Base-by-base conservation (phyloP, 1,140 invertebrate species). In the Neuroterus valhalla region DNA sequence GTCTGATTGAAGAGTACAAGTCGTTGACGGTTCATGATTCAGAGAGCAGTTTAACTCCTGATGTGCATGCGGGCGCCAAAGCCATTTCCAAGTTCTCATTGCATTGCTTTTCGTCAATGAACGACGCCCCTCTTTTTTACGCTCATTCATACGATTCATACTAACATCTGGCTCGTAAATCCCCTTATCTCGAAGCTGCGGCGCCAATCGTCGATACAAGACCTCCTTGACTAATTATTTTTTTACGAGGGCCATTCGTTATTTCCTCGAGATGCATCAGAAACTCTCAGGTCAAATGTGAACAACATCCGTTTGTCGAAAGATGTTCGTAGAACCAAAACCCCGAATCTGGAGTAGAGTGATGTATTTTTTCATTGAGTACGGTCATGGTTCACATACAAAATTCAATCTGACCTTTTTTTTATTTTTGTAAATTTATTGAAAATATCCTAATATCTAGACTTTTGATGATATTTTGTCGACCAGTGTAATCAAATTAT, bases 51-150 rank as follows among this genome's bases (percentile, higher is more conserved):
- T 71, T 71, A 50, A 55, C 44, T 68, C 71, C 70, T 72, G 8
- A 6, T 45, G 11, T 48, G 19, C 45, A 70, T 68, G 68, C 43
- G 68, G 52, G 72, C 75, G 68, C 50, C 66, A 76, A 66, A 70
- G 26, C 66, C 66, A 17, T 44, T 75, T 69, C 43, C 70, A 55
- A 72, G 75, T 62, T 70, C 70, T 55, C 66, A 52, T 62, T 14
- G 67, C 69, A 38, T 72, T 68, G 72, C 74, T 77, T 78, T 81
- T 78, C 74, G 68, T 80, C 74, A 80, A 80, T 80, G 77, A 78
- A 78, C 70, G 62, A 70, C 69, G 31, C 48, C 42, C 71, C 68
- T 74, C 72, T 72, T 74, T 71, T 66, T 66, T 76, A 68, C 46
- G 38, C 6, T 42, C 50, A 26, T 71, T 42, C 52, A 68, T 23